Evolutionary conservation across 2,888 invertebrate genomes (phyloP).

Genomic region (Scaptomyza polygonia): DNA sequence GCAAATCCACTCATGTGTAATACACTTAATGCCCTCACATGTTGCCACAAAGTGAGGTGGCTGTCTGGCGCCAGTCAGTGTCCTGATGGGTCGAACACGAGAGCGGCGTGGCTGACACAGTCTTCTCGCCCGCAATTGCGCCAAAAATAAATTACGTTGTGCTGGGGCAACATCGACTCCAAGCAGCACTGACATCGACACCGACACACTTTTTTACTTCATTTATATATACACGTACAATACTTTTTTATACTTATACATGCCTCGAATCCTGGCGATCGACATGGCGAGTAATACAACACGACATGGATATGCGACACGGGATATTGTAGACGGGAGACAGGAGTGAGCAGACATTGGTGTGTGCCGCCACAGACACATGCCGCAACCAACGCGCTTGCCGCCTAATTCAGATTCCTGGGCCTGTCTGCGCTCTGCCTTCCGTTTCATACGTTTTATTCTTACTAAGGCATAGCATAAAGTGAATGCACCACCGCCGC

Average conservation of each 20-base stretch:
- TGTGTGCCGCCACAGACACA: slow-evolving; percentile 18
- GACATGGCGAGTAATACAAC: slow-evolving; percentile 42
- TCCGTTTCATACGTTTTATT: slow-evolving; percentile 33
- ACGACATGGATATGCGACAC: slow-evolving; percentile 14
- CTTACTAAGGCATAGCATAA: slow-evolving; percentile 36
- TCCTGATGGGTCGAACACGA: slow-evolving; percentile 47
- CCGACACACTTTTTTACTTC: slow-evolving; percentile 4
- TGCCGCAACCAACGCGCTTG: slow-evolving; percentile 14
- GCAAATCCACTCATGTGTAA: slow-evolving; percentile 71
- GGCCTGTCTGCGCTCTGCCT: slow-evolving; percentile 39
- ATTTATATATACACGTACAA: no score
- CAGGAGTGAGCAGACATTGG: neutral
- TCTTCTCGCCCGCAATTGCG: slow-evolving; percentile 53
- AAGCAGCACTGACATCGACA: slow-evolving; percentile 37
- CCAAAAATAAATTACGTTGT: slow-evolving; percentile 70
- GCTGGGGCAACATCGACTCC: slow-evolving; percentile 43
- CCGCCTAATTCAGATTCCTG: slow-evolving; percentile 57
- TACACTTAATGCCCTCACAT: slow-evolving; percentile 65
- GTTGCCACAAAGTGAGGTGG: slow-evolving; percentile 26
- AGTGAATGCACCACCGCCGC: neutral
- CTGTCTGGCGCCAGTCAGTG: slow-evolving; percentile 22
- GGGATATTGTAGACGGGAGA: neutral
- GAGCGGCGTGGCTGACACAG: slow-evolving; percentile 40
- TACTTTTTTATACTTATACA: slow-evolving; percentile 7
- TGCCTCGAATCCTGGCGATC: slow-evolving; percentile 54